Percentiles rank a stretch among this genome's conserved stretches.
phyloP scores from a whole-genome alignment of 2,888 invertebrate species.

The Drosophila merina region DNA sequence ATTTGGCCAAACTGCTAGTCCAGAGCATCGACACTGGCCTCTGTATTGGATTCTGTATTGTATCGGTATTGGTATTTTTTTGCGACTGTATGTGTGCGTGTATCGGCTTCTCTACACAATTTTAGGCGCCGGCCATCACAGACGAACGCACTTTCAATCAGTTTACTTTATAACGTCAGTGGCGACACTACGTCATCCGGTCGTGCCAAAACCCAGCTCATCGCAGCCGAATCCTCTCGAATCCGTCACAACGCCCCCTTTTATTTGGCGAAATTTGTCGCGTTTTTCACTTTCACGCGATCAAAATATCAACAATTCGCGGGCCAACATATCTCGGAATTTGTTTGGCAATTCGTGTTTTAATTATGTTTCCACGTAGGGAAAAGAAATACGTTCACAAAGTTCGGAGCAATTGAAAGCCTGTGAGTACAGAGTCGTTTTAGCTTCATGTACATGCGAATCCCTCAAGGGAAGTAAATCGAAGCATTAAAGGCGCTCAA shows the following conservation, averaged over 20 bases:
- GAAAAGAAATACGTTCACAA: neutral
- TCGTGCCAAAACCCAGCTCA: constrained; percentile 4
- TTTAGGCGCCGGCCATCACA: constrained; percentile 66
- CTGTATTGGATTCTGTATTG: constrained; percentile 10
- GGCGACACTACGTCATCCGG: constrained; percentile 65
- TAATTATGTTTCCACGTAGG: neutral
- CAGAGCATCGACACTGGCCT: constrained; percentile 6
- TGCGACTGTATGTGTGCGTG: constrained; percentile 10
- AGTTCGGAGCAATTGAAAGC: constrained; percentile 17
- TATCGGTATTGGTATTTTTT: constrained; percentile 13
- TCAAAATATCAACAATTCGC: constrained; percentile 25
- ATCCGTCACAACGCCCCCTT: constrained; percentile 11
- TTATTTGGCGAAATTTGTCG: constrained; percentile 19
- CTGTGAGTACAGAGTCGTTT: constrained; percentile 27
- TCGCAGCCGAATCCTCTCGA: constrained; percentile 9
- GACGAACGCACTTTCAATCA: constrained; percentile 74
- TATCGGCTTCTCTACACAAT: constrained; percentile 66
- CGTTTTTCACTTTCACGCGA: constrained; percentile 44
- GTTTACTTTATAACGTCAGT: constrained; percentile 72
- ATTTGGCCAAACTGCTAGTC: constrained; percentile 55
- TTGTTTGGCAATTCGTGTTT: neutral
- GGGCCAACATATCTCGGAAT: constrained; percentile 14
- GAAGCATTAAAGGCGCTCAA: constrained; percentile 14
- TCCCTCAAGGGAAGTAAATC: constrained; percentile 15
- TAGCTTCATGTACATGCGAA: constrained; percentile 18